A percentile compares a stretch with the other conserved stretches of the same genome.
phyloP scores from a whole-genome alignment of 2,888 invertebrate genomes.

The Tuberolachnus salignus region DNA sequence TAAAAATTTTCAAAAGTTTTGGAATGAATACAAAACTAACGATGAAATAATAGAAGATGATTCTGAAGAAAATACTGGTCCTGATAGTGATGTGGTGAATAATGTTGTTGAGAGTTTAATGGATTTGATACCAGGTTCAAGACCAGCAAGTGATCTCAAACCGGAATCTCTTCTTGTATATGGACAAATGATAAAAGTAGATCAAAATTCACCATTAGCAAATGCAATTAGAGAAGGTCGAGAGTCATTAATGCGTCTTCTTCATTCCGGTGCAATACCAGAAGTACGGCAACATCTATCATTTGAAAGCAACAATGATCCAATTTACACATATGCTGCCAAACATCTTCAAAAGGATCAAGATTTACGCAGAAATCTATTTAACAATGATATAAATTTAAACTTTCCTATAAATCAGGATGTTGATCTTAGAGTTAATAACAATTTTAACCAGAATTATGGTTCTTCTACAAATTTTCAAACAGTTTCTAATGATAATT shows the following conservation, averaged over 20 bases:
- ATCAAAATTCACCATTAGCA: constrained; percentile 72
- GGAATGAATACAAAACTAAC: constrained; percentile 65
- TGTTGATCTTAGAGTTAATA: constrained; percentile 43
- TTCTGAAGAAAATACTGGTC: constrained; percentile 42
- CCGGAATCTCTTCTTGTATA: constrained; percentile 82
- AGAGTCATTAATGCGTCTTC: constrained; percentile 76
- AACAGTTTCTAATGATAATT: constrained; percentile 39
- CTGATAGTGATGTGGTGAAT: constrained; percentile 51
- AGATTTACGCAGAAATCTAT: constrained; percentile 51
- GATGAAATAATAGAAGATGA: constrained; percentile 52
- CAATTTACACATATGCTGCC: constrained; percentile 42
- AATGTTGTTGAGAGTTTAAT: constrained; percentile 64
- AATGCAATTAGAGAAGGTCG: constrained; percentile 79
- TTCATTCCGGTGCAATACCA: constrained; percentile 81
- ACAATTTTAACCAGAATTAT: constrained; percentile 46
- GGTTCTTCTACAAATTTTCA: constrained; percentile 44
- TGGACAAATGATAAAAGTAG: constrained; percentile 72
- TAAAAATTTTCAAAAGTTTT: constrained; percentile 94
- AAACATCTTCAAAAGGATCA: constrained; percentile 51
- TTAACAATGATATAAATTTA: constrained; percentile 21
- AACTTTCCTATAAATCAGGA: constrained; percentile 41
- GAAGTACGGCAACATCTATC: constrained; percentile 65
- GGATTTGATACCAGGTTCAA: constrained; percentile 79
- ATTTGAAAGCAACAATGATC: constrained; percentile 52
- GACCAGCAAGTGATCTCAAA: constrained; percentile 76